Evolutionary conservation across 2,797 vertebrate species (phyloP).

Genomic region (Catharus ustulatus): DNA sequence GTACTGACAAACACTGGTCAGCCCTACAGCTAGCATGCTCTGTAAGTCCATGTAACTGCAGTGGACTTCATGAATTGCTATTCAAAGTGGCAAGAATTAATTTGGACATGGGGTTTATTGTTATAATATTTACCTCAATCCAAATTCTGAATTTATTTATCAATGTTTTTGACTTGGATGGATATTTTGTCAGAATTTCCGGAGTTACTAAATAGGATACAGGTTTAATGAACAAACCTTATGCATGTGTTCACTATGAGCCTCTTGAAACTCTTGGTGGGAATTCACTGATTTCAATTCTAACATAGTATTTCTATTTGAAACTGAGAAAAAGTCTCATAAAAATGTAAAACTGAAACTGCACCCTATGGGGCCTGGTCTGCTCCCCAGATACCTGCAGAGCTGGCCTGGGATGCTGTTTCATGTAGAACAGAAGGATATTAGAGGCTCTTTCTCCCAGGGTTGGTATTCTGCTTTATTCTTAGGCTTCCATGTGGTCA

Average conservation of each 20-base stretch:
- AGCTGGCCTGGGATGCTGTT: too few relatives aligned
- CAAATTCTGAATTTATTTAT: background rate
- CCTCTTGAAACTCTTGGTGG: background rate
- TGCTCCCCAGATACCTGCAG: too few relatives aligned
- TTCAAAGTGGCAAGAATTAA: background rate
- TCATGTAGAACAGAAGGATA: too few relatives aligned
- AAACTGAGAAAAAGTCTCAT: background rate
- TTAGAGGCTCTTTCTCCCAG: too few relatives aligned
- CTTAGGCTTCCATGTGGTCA: too few relatives aligned
- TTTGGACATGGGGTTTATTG: background rate
- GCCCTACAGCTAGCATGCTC: accelerated
- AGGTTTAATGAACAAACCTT: background rate
- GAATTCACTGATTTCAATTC: background rate
- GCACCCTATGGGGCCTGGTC: too few relatives aligned
- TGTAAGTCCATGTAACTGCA: background rate
- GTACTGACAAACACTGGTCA: background rate
- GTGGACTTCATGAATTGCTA: background rate
- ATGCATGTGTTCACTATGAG: background rate
- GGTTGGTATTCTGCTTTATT: too few relatives aligned
- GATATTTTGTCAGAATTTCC: background rate
- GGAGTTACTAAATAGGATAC: background rate
- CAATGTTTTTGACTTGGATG: background rate
- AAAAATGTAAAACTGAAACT: background rate
- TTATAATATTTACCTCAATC: background rate
- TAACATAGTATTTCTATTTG: background rate